Percentiles rank a stretch among this genome's conserved stretches.
Evolutionary conservation across 2,888 invertebrate species (phyloP).

Genomic region (Agonopterix subpropinquella): DNA sequence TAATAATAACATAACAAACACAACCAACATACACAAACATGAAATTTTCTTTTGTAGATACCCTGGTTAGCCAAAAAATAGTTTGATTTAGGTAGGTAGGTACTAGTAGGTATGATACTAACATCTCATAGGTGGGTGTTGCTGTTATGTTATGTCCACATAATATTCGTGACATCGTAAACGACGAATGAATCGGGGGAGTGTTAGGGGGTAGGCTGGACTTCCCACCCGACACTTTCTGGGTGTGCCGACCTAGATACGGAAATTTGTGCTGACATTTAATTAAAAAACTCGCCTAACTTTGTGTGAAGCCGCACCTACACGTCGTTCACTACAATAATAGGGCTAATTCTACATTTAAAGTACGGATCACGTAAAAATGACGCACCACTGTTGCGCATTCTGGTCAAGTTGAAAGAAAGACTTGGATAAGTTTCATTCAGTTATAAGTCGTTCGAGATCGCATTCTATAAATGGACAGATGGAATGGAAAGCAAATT

Average conservation of each 20-base stretch:
- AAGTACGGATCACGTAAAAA: neutral
- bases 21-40: too few species aligned
- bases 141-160: neutral
- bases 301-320: slow-evolving; percentile 20
- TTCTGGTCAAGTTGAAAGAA: neutral
- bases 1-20: too few species aligned
- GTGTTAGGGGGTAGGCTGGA: neutral
- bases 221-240: neutral
- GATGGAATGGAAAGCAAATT: too few species aligned
- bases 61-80: too few species aligned
- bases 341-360: slow-evolving; percentile 8
- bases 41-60: too few species aligned
- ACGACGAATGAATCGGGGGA: neutral
- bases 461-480: too few species aligned
- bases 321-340: neutral
- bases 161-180: neutral
- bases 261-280: slow-evolving; percentile 33
- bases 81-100: too few species aligned
- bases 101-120: too few species aligned
- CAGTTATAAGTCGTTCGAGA: too few species aligned
- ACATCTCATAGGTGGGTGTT: too few species aligned
- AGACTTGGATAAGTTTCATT: neutral
- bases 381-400: neutral
- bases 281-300: slow-evolving; percentile 33
- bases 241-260: slow-evolving; percentile 55